A percentile compares a stretch with the other conserved stretches of the same genome.
Evolutionary conservation across 2,797 vertebrate species (phyloP).

Genomic region (Dromococcyx pavoninus): DNA sequence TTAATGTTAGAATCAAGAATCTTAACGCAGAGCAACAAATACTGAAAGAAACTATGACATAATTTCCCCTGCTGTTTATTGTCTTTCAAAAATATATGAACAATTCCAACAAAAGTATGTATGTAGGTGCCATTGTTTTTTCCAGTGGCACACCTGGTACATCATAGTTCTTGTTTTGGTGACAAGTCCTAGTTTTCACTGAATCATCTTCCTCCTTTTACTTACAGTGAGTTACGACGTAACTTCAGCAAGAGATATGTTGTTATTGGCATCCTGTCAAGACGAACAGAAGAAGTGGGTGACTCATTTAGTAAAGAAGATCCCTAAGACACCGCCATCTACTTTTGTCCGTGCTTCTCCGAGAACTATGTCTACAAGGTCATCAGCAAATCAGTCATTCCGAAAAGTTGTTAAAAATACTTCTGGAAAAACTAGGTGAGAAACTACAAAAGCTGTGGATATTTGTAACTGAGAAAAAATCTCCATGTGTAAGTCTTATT

Average conservation of each 20-base stretch:
- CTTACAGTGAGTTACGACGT: conserved; percentile 94
- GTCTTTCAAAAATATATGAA: not conserved
- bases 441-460: not conserved
- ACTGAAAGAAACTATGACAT: not conserved
- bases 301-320: conserved; percentile 97
- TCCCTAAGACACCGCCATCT: conserved; percentile 94
- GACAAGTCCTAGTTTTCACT: not conserved
- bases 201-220: not conserved
- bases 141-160: not conserved
- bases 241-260: conserved; percentile 96
- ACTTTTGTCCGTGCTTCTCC: conserved; percentile 93
- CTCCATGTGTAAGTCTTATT: not conserved
- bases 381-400: conserved; percentile 95
- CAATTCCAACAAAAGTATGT: not conserved
- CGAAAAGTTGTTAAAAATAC: conserved; percentile 94
- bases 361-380: conserved; percentile 91
- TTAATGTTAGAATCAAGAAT: not conserved
- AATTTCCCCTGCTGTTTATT: not conserved
- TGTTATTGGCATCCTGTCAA: conserved; percentile 92
- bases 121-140: not conserved
- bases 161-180: not conserved
- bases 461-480: not conserved
- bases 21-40: not conserved
- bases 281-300: conserved; percentile 99
- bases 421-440: conserved; percentile 94